These are phyloP conservation scores for Allygus modestus DNA, from an alignment of 2,888 invertebrate genomes.

Conservation along the genomic window DNA sequence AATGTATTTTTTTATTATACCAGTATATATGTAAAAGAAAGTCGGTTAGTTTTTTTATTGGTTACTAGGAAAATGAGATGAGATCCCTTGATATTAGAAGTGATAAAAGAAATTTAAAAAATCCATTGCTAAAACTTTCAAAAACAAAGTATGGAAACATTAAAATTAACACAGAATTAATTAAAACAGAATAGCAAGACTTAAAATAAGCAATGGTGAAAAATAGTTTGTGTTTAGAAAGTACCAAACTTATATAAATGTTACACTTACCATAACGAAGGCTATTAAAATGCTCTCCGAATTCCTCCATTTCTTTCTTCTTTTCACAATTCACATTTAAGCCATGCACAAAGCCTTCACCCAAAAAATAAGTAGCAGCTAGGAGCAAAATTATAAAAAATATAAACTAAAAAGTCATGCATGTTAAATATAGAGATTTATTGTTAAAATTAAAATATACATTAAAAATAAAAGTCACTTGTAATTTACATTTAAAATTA, in stretches of 20 bases:
- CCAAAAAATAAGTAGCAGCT: background rate
- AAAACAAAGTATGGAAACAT: no score
- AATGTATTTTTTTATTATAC: no score
- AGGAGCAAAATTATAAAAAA: background rate
- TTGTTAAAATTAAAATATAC: slow-evolving; percentile 1
- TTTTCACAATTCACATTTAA: slow-evolving; percentile 21
- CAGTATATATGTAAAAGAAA: no score
- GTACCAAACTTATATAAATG: background rate
- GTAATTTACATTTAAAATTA: background rate
- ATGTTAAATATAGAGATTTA: slow-evolving; percentile 18
- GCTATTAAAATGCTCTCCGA: background rate
- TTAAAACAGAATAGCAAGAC: no score
- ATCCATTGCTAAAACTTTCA: no score
- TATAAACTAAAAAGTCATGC: slow-evolving; percentile 7
- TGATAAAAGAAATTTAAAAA: no score
- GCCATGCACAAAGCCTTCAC: slow-evolving; percentile 2
- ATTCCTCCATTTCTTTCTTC: slow-evolving; percentile 18
- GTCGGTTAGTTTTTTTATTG: no score
- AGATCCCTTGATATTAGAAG: no score
- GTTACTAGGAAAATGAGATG: no score
- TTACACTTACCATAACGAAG: background rate
- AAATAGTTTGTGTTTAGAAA: background rate
- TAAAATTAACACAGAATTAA: no score
- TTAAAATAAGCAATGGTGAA: background rate
- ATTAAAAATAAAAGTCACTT: background rate